phyloP scores from a whole-genome alignment of 2,797 vertebrate genomes.

The Pteropus rufus region DNA sequence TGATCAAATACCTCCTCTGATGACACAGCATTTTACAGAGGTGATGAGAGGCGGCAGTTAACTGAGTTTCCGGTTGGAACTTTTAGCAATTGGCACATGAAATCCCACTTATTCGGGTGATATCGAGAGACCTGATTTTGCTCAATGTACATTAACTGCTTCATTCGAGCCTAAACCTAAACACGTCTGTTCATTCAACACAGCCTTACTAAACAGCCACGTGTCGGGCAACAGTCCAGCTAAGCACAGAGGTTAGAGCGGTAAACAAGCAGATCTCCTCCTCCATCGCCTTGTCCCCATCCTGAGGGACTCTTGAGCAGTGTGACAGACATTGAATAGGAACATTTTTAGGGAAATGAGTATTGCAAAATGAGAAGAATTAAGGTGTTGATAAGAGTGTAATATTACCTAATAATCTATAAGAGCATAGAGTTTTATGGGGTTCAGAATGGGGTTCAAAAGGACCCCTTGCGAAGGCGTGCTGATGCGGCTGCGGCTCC shows the following conservation, averaged over 20 bases:
- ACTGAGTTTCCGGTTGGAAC: neutral
- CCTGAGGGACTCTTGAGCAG: neutral
- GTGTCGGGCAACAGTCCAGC: neutral
- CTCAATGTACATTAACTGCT: neutral
- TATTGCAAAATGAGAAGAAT: neutral
- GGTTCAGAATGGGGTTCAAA: neutral
- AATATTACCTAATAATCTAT: neutral
- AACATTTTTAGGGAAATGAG: neutral
- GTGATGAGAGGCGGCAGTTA: slow-evolving; percentile 1
- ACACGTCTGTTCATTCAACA: neutral
- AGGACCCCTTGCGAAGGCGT: neutral
- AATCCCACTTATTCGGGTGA: neutral
- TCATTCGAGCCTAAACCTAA: neutral
- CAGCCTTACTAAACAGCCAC: neutral
- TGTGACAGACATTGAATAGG: neutral
- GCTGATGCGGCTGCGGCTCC: neutral
- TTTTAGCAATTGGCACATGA: neutral
- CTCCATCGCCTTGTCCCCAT: neutral
- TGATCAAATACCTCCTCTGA: neutral
- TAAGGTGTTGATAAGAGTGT: neutral
- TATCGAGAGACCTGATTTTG: neutral
- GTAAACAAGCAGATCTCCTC: neutral
- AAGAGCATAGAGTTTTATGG: neutral
- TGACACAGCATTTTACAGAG: neutral
- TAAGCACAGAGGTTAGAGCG: neutral